Percentiles rank a stretch among this genome's conserved stretches.
Conservation (phyloP, 2,888 invertebrate species). For the Plebejus anna region DNA sequence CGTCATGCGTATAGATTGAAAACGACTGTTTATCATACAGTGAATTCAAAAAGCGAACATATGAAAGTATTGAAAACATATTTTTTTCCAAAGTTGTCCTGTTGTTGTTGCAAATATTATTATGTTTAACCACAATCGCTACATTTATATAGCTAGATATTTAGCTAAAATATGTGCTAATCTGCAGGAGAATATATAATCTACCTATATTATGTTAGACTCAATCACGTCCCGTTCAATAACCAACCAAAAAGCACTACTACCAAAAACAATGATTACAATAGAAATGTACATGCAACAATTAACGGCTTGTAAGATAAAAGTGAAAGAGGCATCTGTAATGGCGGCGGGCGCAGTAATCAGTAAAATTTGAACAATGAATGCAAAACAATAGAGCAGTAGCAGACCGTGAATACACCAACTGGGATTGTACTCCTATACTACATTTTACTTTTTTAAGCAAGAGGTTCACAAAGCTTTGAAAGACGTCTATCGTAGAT, state of each 20-base stretch:
- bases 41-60: background rate
- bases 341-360: slow-evolving; percentile 38
- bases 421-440: slow-evolving; percentile 36
- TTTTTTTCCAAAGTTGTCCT: background rate
- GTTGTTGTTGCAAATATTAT: too few relatives aligned
- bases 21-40: background rate
- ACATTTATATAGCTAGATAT: too few relatives aligned
- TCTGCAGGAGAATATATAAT: background rate
- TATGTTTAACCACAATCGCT: background rate
- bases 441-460: slow-evolving; percentile 30
- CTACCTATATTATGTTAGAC: background rate
- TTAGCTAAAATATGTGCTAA: too few relatives aligned
- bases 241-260: background rate
- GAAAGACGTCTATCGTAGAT: background rate
- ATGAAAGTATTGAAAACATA: background rate
- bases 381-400: slow-evolving; percentile 45
- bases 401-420: slow-evolving; percentile 47
- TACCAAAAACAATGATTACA: slow-evolving; percentile 14
- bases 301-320: slow-evolving; percentile 15
- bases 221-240: background rate
- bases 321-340: slow-evolving; percentile 26
- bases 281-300: slow-evolving; percentile 23
- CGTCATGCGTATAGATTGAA: slow-evolving; percentile 8
- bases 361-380: slow-evolving; percentile 46
- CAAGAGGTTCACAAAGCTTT: background rate